Base-by-base conservation (phyloP, 2,888 invertebrate species). In the Entomobrya multifasciata region DNA sequence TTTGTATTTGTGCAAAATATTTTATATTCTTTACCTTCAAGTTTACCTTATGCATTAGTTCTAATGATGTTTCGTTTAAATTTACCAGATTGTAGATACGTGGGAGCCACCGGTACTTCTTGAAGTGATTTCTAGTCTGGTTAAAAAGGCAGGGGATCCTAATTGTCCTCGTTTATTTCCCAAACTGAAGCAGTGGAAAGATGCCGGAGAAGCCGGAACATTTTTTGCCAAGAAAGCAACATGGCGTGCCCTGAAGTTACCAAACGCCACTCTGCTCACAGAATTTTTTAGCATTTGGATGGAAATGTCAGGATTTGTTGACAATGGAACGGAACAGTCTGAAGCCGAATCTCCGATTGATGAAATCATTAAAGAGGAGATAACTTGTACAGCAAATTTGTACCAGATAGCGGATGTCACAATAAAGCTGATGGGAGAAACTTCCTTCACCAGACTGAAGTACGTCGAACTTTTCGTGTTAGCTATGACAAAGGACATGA, bases 401-500 rank as follows among this genome's bases (percentile, higher is more conserved):
- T 90, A 88, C 41, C 25, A 41, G 11, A 27, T 90, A 25, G 88
- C 86, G 0, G 67, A 84, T 60, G 41, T 70, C 5, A 62, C 85
- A 11, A 15, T 82, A 8, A 67, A 80, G 47, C 36, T 52, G 1
- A 25, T 52, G 27, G 86, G 65, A 10, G 25, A 55, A 15, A 44
- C 72, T 11, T 27, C 52, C 13, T 1, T 30, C 0, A 76, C 41
- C n/a, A 72, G 60, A 49, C 22, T 49, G 41, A 72, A 85, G 47
- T 79, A 65, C 77, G 22, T 89, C 0, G 87, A 87, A 44, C 41
- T 89, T 1, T 90, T 83, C 17, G 27, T 88, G 2, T 52, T 82
- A 5, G 89, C 89, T 11, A 72, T 90, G 78, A 79, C 55, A 1
- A 55, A 81, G 10, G 90, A 90, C 27, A 78, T 88, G 10, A 85